phyloP scores from a whole-genome alignment of 2,888 invertebrate species.

The Andricus curvator region DNA sequence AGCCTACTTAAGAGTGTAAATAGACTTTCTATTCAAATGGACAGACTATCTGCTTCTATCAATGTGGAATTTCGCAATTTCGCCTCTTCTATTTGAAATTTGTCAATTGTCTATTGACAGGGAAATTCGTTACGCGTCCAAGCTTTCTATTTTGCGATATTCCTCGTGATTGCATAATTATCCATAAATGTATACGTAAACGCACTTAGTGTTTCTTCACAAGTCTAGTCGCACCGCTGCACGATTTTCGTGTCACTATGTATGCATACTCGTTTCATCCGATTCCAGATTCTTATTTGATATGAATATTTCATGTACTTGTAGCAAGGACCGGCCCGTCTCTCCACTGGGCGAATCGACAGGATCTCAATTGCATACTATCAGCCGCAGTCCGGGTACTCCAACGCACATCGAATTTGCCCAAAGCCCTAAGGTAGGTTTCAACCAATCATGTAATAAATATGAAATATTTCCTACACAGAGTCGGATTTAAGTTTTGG shows the following conservation, averaged over 20 bases:
- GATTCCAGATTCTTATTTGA: background rate
- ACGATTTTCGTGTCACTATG: constrained; percentile 16
- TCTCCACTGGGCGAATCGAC: constrained; percentile 78
- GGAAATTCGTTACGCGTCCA: background rate
- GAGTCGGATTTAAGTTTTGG: too few species aligned
- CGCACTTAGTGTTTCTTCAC: constrained; percentile 13
- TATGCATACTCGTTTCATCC: background rate
- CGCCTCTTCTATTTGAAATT: background rate
- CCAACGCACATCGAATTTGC: constrained; percentile 73
- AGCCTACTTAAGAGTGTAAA: background rate
- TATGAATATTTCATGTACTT: constrained; percentile 51
- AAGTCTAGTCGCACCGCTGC: constrained; percentile 4
- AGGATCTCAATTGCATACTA: constrained; percentile 72
- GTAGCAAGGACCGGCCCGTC: constrained; percentile 82
- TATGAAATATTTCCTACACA: background rate
- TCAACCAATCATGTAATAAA: constrained; percentile 40
- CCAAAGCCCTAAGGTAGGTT: constrained; percentile 77
- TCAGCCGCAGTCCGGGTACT: constrained; percentile 76
- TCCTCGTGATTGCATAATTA: constrained; percentile 30
- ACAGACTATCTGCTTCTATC: background rate
- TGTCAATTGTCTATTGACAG: background rate
- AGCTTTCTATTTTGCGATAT: background rate
- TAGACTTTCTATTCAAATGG: background rate
- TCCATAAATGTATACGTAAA: constrained; percentile 30
- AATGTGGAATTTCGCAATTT: background rate